A percentile compares a stretch with the other conserved stretches of the same genome.
phyloP scores from a whole-genome alignment of 2,888 invertebrate genomes.

The Trachelus tabidus region DNA sequence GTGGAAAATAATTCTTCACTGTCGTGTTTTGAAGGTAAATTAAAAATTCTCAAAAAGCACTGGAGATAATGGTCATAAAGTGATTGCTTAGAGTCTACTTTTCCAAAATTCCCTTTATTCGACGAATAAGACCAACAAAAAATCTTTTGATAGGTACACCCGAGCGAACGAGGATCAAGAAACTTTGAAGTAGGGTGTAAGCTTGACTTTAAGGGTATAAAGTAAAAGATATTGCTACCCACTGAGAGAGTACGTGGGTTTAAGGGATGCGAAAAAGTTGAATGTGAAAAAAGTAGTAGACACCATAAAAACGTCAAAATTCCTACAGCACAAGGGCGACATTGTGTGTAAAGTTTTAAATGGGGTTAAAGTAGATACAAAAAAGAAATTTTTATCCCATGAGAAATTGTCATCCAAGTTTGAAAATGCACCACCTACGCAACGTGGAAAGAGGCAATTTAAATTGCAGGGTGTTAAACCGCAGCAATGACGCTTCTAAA shows the following conservation, averaged over 20 bases:
- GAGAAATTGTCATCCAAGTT: background rate
- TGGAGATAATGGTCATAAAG: background rate
- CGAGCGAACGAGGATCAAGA: background rate
- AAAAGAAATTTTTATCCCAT: background rate
- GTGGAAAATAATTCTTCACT: too few species aligned
- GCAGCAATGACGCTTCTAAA: conserved; percentile 54
- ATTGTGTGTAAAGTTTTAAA: background rate
- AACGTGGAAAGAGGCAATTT: conserved; percentile 43
- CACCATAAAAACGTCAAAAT: background rate
- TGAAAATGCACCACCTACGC: conserved; percentile 10
- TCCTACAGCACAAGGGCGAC: background rate
- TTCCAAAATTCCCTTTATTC: background rate
- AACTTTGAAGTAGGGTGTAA: background rate
- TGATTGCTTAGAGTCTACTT: background rate
- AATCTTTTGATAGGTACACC: background rate
- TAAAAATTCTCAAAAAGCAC: too few species aligned
- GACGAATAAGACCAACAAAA: background rate
- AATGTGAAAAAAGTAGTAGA: background rate
- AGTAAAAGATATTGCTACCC: background rate
- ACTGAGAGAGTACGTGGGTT: too few species aligned
- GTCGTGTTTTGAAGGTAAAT: too few species aligned
- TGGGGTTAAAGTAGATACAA: background rate
- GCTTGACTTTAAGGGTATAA: background rate
- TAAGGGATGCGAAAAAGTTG: background rate
- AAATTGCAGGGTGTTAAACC: conserved; percentile 51